Evolutionary conservation across 92 coral and sea anemone genomes (phyloP).

Genomic region (Porites divaricata): DNA sequence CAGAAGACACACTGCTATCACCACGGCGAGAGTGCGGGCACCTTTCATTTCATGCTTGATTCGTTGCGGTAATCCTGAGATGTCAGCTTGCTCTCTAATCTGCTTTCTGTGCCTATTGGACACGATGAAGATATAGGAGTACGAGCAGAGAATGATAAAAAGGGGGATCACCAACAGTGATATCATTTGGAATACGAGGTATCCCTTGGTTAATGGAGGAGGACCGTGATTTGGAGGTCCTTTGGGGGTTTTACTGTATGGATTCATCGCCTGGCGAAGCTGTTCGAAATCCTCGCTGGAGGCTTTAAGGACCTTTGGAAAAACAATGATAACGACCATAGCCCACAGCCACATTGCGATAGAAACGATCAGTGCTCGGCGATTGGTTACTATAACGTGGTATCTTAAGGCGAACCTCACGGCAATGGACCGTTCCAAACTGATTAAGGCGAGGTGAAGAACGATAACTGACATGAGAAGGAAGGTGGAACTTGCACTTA

Average conservation of each 20-base stretch:
- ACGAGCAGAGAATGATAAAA: slow-evolving; percentile 4
- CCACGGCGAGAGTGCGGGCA: slow-evolving; percentile 50
- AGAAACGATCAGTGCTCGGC: slow-evolving; percentile 27
- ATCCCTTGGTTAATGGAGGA: not conserved
- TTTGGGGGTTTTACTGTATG: too few relatives aligned
- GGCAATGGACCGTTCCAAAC: slow-evolving; percentile 38
- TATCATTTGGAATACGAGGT: slow-evolving; percentile 12
- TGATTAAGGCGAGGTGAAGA: slow-evolving; percentile 41
- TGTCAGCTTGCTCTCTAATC: not conserved
- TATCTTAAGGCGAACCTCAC: slow-evolving; percentile 40
- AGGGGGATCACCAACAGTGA: slow-evolving; percentile 15
- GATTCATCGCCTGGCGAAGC: too few relatives aligned
- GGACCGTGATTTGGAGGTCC: too few relatives aligned
- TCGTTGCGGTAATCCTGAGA: not conserved
- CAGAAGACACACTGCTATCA: slow-evolving; percentile 42
- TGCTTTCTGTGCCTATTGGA: slow-evolving; percentile 4
- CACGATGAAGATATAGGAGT: slow-evolving; percentile 17
- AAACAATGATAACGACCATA: not conserved
- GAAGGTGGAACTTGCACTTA: not conserved
- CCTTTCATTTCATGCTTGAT: slow-evolving; percentile 39
- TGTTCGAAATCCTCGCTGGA: not conserved
- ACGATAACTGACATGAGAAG: slow-evolving; percentile 3
- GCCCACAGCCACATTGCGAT: slow-evolving; percentile 28
- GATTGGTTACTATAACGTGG: slow-evolving; percentile 18
- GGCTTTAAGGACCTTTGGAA: not conserved